A percentile compares a stretch with the other conserved stretches of the same genome.
These are phyloP conservation scores for Eptesicus fuscus DNA, from an alignment of 2,113 vertebrate species.

Conservation along the genomic window DNA sequence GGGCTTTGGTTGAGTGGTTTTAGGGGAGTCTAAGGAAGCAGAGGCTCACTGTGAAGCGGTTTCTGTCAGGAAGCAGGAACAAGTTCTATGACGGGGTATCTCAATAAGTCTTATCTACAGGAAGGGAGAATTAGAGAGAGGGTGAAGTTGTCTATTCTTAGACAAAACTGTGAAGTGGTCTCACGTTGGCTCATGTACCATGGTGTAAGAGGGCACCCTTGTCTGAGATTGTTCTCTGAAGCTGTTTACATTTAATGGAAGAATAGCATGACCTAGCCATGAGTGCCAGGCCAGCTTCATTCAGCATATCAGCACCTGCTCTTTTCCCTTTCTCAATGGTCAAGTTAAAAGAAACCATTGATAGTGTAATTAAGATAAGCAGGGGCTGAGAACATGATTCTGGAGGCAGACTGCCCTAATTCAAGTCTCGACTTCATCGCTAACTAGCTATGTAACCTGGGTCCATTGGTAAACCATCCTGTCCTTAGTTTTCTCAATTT, in stretches of 20 bases:
- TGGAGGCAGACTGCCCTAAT: neutral
- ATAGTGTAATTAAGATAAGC: neutral
- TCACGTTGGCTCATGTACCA: neutral
- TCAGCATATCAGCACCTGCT: neutral
- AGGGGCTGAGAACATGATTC: neutral
- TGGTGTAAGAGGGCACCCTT: neutral
- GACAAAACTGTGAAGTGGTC: neutral
- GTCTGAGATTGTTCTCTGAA: neutral
- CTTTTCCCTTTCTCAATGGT: neutral
- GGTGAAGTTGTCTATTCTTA: neutral
- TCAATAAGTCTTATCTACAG: neutral
- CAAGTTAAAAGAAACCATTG: neutral
- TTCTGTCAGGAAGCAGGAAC: neutral
- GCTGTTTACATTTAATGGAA: neutral
- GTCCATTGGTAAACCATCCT: neutral
- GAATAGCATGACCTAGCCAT: neutral
- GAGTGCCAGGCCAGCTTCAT: neutral
- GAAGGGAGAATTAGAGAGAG: neutral
- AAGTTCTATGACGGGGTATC: neutral
- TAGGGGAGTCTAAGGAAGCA: neutral
- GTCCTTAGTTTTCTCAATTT: neutral
- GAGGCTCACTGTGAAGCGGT: neutral
- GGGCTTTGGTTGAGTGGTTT: neutral
- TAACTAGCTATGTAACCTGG: neutral
- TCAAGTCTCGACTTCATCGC: neutral